Conservation (phyloP, 1,140 invertebrate species). For the Orchestia grillus region DNA sequence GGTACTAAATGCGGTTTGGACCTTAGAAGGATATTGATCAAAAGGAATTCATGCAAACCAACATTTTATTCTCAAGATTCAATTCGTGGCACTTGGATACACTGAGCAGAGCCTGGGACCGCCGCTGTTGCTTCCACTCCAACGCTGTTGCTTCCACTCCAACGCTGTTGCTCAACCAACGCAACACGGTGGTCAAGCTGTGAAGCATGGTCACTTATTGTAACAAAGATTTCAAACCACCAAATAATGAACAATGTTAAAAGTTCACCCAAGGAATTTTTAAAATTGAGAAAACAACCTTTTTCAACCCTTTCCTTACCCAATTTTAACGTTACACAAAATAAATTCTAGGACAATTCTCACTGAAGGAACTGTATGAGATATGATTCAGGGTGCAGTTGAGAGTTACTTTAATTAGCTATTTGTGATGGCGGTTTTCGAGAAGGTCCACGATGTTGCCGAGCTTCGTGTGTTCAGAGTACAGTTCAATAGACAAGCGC, state of each 20-base stretch:
- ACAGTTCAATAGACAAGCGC: too few relatives aligned
- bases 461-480: too few relatives aligned
- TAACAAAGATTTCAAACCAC: not conserved
- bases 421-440: too few relatives aligned
- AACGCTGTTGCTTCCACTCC: not conserved
- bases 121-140: not conserved
- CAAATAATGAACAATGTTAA: not conserved
- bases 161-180: not conserved
- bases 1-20: not conserved
- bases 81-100: constrained; percentile 34
- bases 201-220: not conserved
- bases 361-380: too few relatives aligned
- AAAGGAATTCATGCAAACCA: constrained; percentile 22
- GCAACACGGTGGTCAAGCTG: not conserved
- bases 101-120: not conserved
- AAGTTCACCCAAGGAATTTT: not conserved
- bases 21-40: not conserved
- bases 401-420: too few relatives aligned
- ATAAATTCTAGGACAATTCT: too few relatives aligned
- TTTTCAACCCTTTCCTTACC: too few relatives aligned
- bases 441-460: too few relatives aligned
- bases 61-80: constrained; percentile 5
- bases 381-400: too few relatives aligned
- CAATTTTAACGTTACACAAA: too few relatives aligned
- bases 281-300: too few relatives aligned